Base-by-base conservation (phyloP, 2,797 vertebrate species). In the Catostomus latipinnis region DNA sequence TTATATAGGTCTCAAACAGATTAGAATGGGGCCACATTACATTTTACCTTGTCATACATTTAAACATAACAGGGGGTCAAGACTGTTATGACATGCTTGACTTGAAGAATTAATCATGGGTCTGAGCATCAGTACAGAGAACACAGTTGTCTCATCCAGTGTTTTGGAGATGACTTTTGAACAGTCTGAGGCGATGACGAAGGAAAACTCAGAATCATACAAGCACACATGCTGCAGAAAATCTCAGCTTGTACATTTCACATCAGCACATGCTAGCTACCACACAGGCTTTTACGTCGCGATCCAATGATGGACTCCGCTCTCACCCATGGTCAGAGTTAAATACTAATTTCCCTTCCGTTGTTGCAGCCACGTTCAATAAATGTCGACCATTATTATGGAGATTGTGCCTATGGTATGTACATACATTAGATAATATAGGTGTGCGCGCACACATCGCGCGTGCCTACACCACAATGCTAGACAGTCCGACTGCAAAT, bases 401-500 rank as follows among this genome's bases (percentile, higher is more conserved):
- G 53, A 56, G 46, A 68, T 66, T 65, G 58, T 18, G 49, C 18
- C 8, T 13, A 53, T 18, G 52, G 16, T 52, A 75, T 65, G 73
- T 57, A 76, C 67, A 76, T 18, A 66, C 50, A 68, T 58, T 57
- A 14, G 54, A 81, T 58, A 74, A 56, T 77, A 76, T 71, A 57
- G 16, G 16, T 18, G 16, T 34, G 85, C 71, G 79, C 74, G 83
- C 89, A 90, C 83, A 75, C 34, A 16, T 58, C 10, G 87, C 85
- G 34, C 34, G 34, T 34, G 34, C 34, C 34, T 34, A 34, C 83
- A 78, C 90, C 89, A 92, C 92, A 92, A 93, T 93, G 92, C 92
- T 90, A 72, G 79, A 78, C 90, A 86, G 82, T 86, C 71, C 86
- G 86, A 92, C 88, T 90, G 86, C 89, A 94, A 82, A 93, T 94